A percentile compares a stretch with the other conserved stretches of the same genome.
These are phyloP conservation scores for Pachydiplax longipennis DNA, from an alignment of 2,888 invertebrate species.

Conservation along the genomic window DNA sequence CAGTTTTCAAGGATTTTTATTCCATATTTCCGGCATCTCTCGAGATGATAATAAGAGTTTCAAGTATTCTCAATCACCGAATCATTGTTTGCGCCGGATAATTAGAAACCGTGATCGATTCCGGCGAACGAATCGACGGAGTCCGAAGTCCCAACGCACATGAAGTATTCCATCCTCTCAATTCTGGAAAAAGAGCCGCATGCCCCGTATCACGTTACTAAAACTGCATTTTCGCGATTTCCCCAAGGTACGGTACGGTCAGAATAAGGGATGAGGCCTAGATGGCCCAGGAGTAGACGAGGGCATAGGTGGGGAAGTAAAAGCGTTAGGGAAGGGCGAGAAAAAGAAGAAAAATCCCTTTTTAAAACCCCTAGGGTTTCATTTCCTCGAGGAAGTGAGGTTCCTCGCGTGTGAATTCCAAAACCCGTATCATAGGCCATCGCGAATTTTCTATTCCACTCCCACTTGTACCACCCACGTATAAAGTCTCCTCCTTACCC, in stretches of 20 bases:
- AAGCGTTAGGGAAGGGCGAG: not conserved
- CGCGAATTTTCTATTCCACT: not conserved
- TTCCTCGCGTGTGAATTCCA: not conserved
- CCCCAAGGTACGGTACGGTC: constrained; percentile 10
- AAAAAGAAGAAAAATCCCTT: not conserved
- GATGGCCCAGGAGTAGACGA: not conserved
- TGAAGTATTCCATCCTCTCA: no score
- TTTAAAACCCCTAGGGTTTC: not conserved
- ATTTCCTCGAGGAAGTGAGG: not conserved
- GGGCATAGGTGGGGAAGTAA: not conserved
- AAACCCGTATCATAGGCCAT: not conserved
- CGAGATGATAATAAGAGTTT: no score
- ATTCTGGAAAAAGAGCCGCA: not conserved
- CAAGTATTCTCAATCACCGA: no score
- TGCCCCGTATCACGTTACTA: constrained; percentile 16
- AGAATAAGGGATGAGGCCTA: not conserved
- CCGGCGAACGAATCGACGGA: no score
- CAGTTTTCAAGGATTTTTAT: no score
- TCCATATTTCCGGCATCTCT: no score
- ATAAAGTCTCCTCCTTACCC: not conserved
- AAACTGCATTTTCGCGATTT: constrained; percentile 37
- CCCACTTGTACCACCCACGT: not conserved
- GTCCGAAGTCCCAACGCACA: no score
- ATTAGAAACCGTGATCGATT: no score
- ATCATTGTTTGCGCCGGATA: no score